These are phyloP conservation scores for Hoplostethus mediterraneus DNA, from an alignment of 2,797 vertebrate genomes.

Conservation along the genomic window DNA sequence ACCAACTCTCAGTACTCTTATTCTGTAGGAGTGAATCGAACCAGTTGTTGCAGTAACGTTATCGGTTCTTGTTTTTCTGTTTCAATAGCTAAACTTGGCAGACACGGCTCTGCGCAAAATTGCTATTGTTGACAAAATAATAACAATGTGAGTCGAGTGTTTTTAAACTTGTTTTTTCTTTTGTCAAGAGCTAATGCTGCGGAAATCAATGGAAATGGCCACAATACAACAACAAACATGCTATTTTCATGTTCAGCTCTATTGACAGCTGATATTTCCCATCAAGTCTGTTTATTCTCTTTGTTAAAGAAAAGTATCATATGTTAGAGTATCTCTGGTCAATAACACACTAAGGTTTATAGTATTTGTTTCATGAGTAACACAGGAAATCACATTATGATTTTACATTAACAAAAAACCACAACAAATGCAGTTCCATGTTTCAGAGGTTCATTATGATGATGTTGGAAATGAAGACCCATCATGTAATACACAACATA, in stretches of 20 bases:
- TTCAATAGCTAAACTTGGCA: slow-evolving; percentile 18
- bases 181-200: slow-evolving; percentile 13
- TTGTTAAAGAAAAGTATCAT: not conserved
- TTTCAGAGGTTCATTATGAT: no score
- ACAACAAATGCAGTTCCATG: not conserved
- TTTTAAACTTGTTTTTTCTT: not conserved
- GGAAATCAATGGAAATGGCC: not conserved
- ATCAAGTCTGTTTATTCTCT: not conserved
- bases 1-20: not conserved
- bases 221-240: not conserved
- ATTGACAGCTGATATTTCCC: not conserved
- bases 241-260: not conserved
- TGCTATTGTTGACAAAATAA: not conserved
- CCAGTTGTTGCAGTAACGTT: slow-evolving; percentile 34
- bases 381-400: not conserved
- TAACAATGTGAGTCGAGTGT: not conserved
- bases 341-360: not conserved
- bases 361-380: not conserved
- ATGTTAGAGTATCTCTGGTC: not conserved
- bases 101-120: not conserved
- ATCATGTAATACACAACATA: not conserved
- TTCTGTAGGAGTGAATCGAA: not conserved
- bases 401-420: not conserved
- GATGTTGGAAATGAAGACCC: not conserved
- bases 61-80: slow-evolving; percentile 40